Evolutionary conservation across 2,888 invertebrate species (phyloP), one percentile per base, ranked within the genome.

Genomic region (Eledone cirrhosa): DNA sequence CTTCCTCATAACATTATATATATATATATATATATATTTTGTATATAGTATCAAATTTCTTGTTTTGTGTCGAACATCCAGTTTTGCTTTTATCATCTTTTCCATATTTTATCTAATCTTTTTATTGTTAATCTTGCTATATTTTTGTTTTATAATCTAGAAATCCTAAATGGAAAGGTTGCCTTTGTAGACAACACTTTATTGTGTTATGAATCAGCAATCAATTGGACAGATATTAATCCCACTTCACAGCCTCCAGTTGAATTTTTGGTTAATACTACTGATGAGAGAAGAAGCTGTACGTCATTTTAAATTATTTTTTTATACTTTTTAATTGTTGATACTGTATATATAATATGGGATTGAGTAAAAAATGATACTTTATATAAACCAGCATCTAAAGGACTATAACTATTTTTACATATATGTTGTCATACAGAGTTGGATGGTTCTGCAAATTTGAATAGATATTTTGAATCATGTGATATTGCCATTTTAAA

Each of bases 141-240:
- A 3, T 41, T 41, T 41, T 11, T 41, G 41, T 41, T 41, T 41
- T 41, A 41, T 41, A 41, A 41, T 86, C 2, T 90, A 93, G 98
- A 98, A 90, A 95, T 99, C 69, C 93, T 98, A 63, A 94, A 94
- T 80, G 98, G 98, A 53, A 96, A 95, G 89, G 96, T 98, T 77
- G 97, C 96, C 48, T 94, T 98, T 86, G 95, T 95, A 91, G 95
- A 96, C 91, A 98, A 98, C 91, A 97, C 96, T 92, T 96, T 97
- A 89, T 93, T 98, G 78, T 99, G 98, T 91, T 97, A 97, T 92
- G 94, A 97, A 63, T 95, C 95, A 87, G 95, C 96, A 8, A 96
- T 98, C 85, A 94, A 95, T 88, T 98, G 98, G 98, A 94, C 95
- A 76, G 98, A 98, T 92, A 97, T 88, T 33, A 87, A 86, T 72